These are phyloP conservation scores for Heliothis peltigera DNA, from an alignment of 2,888 invertebrate species.

Conservation along the genomic window DNA sequence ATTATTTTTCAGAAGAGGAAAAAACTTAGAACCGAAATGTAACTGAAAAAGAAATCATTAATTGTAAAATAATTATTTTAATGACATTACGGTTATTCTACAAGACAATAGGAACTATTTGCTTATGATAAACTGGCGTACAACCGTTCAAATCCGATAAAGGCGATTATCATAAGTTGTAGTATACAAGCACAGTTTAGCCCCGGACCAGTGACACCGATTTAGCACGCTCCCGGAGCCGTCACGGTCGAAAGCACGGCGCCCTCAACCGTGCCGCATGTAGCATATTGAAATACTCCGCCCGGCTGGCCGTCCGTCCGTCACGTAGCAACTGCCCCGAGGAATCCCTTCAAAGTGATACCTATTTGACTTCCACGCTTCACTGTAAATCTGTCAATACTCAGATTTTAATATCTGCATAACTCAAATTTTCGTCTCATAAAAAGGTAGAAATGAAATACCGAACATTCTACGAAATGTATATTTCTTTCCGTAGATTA, in stretches of 20 bases:
- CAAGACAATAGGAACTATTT: neutral
- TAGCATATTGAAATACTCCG: slow-evolving; percentile 86
- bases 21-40: no score
- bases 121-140: neutral
- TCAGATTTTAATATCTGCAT: slow-evolving; percentile 70
- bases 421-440: slow-evolving; percentile 57
- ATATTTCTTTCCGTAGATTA: slow-evolving; percentile 28
- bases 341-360: slow-evolving; percentile 80
- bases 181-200: slow-evolving; percentile 46
- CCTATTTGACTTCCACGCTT: slow-evolving; percentile 80
- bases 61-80: no score
- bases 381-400: slow-evolving; percentile 78
- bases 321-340: slow-evolving; percentile 78
- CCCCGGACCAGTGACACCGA: slow-evolving; percentile 72
- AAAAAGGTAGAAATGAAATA: slow-evolving; percentile 55
- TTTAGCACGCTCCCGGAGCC: slow-evolving; percentile 74
- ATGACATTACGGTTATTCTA: no score
- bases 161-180: slow-evolving; percentile 37
- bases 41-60: no score
- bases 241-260: slow-evolving; percentile 75
- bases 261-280: slow-evolving; percentile 76
- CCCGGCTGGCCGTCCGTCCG: slow-evolving; percentile 79
- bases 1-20: no score
- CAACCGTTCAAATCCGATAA: slow-evolving; percentile 10
- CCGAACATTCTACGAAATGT: slow-evolving; percentile 37